Base-by-base conservation (phyloP, 2,797 vertebrate species). In the Typhlichthys eigenmanni region DNA sequence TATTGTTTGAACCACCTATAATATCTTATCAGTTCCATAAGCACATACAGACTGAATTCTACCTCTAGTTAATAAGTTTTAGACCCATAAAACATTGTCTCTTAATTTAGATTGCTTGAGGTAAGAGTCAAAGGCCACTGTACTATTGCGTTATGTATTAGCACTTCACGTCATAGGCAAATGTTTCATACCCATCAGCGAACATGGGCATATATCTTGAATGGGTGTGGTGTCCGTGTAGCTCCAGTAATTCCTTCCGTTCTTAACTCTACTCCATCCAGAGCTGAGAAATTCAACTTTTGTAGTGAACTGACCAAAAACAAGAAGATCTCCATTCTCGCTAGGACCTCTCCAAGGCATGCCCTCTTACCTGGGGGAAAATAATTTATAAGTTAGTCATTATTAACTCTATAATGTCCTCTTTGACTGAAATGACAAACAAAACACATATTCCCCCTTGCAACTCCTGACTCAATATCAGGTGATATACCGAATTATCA, bases 271-370 rank as follows among this genome's bases (percentile, higher is more conserved):
- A 84, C 85, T 29, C 80, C 89, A 0, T 73, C 79, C 3, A 88
- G 69, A 0, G 83, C 69, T 17, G 83, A 93, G 84, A 97, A 94
- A 45, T 75, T 55, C 84, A 96, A 95, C 59, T 89, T 95, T 87
- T 95, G 93, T 29, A 95, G 65, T 64, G 96, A 83, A 58, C 54
- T 71, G 55, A 89, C 64, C 1, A 92, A 87, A 68, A 93, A 92
- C 53, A 92, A 69, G 69, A 93, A 95, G 13, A 95, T 69, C 75
- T 95, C 94, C 55, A 72, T 89, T 64, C 85, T 89, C 4, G 93
- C 95, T 75, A 96, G 87, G 24, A 89, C 87, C 71, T 95, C 94
- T 4, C 95, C 94, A 47, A 94, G 59, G 77, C 95, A 96, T 0
- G 68, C 80, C 1, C 94, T 88, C 54, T 91, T 95, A 61, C 96